Base-by-base conservation (phyloP, 2,888 invertebrate species). In the Anthrax anthrax region DNA sequence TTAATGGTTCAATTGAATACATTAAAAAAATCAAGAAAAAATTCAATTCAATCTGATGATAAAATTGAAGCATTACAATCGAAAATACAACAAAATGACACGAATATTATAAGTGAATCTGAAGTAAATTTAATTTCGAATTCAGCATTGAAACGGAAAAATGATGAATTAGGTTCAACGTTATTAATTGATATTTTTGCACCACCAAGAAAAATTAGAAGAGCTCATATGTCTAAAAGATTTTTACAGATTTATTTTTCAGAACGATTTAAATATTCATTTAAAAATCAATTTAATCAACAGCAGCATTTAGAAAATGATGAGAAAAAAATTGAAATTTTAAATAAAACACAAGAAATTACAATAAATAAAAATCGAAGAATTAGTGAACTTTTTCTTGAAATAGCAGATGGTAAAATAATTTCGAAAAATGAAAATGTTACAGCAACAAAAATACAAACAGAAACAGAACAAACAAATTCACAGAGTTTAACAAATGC, bases 151-250 rank as follows among this genome's bases (percentile, higher is more conserved):
- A 43, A 43, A 43, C 37, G 43, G 2, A 17, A 18, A 37, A 43
- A 38, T 29, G 10, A 14, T 5, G 23, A 37, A 29, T 17, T 38
- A 10, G 12, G 38, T 38, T 16, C 18, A 14, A 4, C 27, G 27
- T 17, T 43, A 23, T 17, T 27, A 18, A 27, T 27, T 5, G 37
- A 37, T 29, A 18, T 37, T 13, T 37, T 37, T 38, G 43, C 37
- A 29, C 43, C 43, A 43, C 43, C 37, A n/a, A 43, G 13, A 38
- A 43, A 43, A 38, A 43, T 43, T 18, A 23, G 43, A 12, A 37
- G 23, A 29, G 23, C 38, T 18, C n/a, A 18, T 9, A 19, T 37
- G n/a, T 13, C 17, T n/a, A 32, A 32, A 32, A 32, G 29, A 32
- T 32, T 32, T 5, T 12, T 32, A 12, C 29, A 32, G 12, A 32